A percentile compares a stretch with the other conserved stretches of the same genome.
phyloP scores from a whole-genome alignment of 2,888 invertebrate species.

The Cactoblastis cactorum region DNA sequence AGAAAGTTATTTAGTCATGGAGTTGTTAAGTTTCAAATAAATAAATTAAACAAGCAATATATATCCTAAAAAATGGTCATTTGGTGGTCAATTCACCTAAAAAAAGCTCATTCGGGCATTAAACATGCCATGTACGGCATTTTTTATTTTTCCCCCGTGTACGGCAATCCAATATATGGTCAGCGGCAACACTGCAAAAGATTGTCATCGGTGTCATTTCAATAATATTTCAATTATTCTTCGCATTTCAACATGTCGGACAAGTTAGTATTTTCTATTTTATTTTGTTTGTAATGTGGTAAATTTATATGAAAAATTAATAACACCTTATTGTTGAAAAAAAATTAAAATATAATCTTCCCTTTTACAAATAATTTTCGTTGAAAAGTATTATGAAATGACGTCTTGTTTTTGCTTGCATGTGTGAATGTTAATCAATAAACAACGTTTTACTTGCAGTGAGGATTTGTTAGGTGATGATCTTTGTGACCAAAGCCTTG shows the following conservation, averaged over 20 bases:
- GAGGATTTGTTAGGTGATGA: slow-evolving; percentile 74
- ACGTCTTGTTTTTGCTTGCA: neutral
- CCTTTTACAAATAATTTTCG: neutral
- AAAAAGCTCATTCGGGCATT: no score
- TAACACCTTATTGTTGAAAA: neutral
- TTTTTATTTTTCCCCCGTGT: no score
- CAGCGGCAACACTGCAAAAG: no score
- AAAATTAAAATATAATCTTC: neutral
- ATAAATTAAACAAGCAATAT: no score
- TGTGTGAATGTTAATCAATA: neutral
- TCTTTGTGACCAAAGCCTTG: slow-evolving; percentile 70
- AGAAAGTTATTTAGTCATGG: no score
- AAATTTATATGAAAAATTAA: neutral
- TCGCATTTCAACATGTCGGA: slow-evolving; percentile 75
- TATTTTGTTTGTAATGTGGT: slow-evolving; percentile 13
- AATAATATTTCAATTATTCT: no score
- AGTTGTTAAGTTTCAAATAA: no score
- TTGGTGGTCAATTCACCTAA: no score
- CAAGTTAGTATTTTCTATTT: slow-evolving; percentile 55
- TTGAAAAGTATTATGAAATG: neutral
- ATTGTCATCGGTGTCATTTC: no score
- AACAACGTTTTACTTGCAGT: slow-evolving; percentile 37
- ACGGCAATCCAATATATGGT: no score
- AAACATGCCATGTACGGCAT: no score
- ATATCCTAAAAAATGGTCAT: no score